Conservation (phyloP, 2,888 invertebrate genomes). For the Rotaria socialis region DNA sequence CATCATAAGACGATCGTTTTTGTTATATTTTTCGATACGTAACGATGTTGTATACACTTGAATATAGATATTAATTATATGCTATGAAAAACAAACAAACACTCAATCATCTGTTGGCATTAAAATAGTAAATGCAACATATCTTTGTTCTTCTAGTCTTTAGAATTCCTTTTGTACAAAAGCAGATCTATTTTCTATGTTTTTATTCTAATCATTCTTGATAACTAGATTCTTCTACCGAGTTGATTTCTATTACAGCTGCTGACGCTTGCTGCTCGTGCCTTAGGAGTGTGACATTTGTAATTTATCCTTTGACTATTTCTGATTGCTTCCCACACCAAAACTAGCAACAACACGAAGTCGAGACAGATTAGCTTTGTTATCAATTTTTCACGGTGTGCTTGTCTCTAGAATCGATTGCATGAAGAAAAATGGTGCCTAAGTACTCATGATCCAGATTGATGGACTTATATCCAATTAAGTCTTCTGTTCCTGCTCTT, state of each 20-base stretch:
- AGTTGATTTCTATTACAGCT: background rate
- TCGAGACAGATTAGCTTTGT: background rate
- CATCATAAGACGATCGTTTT: background rate
- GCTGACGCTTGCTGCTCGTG: background rate
- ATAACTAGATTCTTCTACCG: background rate
- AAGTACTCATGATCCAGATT: background rate
- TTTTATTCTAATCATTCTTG: background rate
- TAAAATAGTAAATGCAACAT: no score
- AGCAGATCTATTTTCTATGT: no score
- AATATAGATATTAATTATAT: background rate
- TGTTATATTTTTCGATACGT: background rate
- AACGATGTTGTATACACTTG: background rate
- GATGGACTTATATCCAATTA: background rate
- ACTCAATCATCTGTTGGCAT: no score
- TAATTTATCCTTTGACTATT: slow-evolving; percentile 1
- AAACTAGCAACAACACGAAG: background rate
- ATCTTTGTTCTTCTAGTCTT: background rate
- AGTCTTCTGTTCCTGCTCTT: background rate
- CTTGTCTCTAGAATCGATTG: background rate
- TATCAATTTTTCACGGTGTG: background rate
- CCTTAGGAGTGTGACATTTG: background rate
- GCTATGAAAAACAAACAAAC: background rate
- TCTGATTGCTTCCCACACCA: background rate
- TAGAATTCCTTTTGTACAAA: background rate
- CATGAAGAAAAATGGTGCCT: background rate